Percentiles rank a stretch among this genome's conserved stretches.
Evolutionary conservation across 2,888 invertebrate genomes (phyloP).

Genomic region (Aphidius colemani): DNA sequence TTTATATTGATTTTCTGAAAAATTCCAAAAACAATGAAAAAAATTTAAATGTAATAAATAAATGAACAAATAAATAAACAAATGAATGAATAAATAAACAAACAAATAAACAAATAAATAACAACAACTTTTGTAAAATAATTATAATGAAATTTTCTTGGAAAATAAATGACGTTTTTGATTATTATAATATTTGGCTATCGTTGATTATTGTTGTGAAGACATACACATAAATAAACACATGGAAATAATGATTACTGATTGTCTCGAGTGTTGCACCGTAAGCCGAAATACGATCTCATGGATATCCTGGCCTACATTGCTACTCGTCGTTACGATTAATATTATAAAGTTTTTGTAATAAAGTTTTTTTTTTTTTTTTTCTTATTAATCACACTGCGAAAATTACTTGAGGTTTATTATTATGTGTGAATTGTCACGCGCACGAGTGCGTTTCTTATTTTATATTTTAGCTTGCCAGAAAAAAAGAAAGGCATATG

Average conservation of each 20-base stretch:
- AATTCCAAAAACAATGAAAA: too few relatives aligned
- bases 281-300: slow-evolving; percentile 57
- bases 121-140: not conserved
- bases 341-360: not conserved
- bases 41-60: too few relatives aligned
- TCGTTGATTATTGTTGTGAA: slow-evolving; percentile 45
- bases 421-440: too few relatives aligned
- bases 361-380: slow-evolving; percentile 4
- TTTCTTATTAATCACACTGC: too few relatives aligned
- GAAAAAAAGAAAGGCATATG: slow-evolving; percentile 2
- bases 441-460: not conserved
- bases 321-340: slow-evolving; percentile 36
- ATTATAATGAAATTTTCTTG: slow-evolving; percentile 39
- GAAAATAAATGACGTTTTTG: slow-evolving; percentile 51
- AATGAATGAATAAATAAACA: not conserved
- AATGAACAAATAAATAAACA: not conserved
- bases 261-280: slow-evolving; percentile 56
- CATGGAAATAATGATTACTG: slow-evolving; percentile 37
- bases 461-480: not conserved
- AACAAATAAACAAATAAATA: slow-evolving; percentile 9
- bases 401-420: too few relatives aligned
- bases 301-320: slow-evolving; percentile 59
- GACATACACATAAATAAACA: not conserved
- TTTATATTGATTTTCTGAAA: too few relatives aligned
- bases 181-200: slow-evolving; percentile 52